A percentile compares a stretch with the other conserved stretches of the same genome.
phyloP scores from a whole-genome alignment of 2,888 invertebrate genomes.

The Trachelus iudaicus region DNA sequence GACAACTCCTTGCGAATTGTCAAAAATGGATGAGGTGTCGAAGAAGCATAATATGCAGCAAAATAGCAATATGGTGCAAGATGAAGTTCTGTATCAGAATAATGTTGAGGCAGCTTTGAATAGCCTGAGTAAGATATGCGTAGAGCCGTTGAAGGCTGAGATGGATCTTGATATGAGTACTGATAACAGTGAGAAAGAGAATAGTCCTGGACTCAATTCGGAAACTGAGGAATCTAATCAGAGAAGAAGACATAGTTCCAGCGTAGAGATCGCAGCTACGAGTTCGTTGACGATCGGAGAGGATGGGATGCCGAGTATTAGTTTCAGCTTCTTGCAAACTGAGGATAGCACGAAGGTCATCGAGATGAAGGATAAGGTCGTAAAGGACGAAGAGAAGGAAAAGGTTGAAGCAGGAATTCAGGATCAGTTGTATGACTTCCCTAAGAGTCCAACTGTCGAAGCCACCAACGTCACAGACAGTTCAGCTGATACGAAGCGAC shows the following conservation, averaged over 20 bases:
- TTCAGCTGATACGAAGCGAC: slow-evolving; percentile 2
- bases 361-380: not conserved
- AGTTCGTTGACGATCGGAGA: slow-evolving; percentile 46
- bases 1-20: slow-evolving; percentile 5
- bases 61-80: not conserved
- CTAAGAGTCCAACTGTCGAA: slow-evolving; percentile 8
- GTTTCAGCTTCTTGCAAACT: slow-evolving; percentile 52
- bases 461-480: not conserved
- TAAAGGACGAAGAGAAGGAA: slow-evolving; percentile 7
- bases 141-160: slow-evolving; percentile 22
- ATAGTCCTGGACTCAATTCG: not conserved
- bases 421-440: slow-evolving; percentile 16
- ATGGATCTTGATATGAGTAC: slow-evolving; percentile 11
- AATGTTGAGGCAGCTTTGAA: slow-evolving; percentile 37
- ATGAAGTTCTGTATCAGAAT: slow-evolving; percentile 41
- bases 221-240: not conserved
- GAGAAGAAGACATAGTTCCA: slow-evolving; percentile 46
- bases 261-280: slow-evolving; percentile 53
- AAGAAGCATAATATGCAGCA: not conserved
- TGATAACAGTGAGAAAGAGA: not conserved
- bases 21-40: not conserved
- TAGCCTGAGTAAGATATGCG: slow-evolving; percentile 31
- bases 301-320: slow-evolving; percentile 55
- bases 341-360: not conserved
- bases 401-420: not conserved